phyloP scores from a whole-genome alignment of 2,113 vertebrate genomes.

The Petrocephalus microphthalmus region DNA sequence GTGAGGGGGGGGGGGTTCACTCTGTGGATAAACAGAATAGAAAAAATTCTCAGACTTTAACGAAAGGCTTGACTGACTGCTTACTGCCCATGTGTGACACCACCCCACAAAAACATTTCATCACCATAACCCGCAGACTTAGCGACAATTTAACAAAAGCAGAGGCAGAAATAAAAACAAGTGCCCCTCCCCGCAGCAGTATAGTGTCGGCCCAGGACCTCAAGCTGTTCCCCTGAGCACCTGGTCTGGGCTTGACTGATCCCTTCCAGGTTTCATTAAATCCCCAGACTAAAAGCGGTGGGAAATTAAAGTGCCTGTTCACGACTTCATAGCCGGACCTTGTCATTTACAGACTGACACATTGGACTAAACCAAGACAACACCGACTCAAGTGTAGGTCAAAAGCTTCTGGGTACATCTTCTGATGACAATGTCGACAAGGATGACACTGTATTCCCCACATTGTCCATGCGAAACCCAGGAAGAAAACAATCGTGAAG shows the following conservation, averaged over 20 bases:
- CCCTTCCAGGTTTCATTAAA: background rate
- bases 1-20: constrained; percentile 21
- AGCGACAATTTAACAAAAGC: constrained; percentile 20
- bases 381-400: background rate
- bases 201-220: background rate
- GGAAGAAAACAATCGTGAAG: background rate
- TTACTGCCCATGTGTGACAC: constrained; percentile 30
- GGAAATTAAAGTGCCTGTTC: background rate
- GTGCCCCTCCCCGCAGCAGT: background rate
- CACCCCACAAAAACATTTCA: constrained; percentile 36
- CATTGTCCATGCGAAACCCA: background rate
- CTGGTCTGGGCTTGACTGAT: background rate
- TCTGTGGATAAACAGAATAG: constrained; percentile 34
- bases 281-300: background rate
- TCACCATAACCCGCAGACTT: constrained; percentile 23
- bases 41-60: constrained; percentile 33
- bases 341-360: background rate
- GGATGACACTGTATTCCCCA: background rate
- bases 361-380: background rate
- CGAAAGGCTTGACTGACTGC: constrained; percentile 35
- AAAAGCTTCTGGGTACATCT: background rate
- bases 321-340: background rate
- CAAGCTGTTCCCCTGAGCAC: background rate
- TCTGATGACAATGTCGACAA: background rate
- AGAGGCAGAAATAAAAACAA: constrained; percentile 20